Conservation (phyloP, 2,113 vertebrate species). For the Ailuropoda melanoleuca region DNA sequence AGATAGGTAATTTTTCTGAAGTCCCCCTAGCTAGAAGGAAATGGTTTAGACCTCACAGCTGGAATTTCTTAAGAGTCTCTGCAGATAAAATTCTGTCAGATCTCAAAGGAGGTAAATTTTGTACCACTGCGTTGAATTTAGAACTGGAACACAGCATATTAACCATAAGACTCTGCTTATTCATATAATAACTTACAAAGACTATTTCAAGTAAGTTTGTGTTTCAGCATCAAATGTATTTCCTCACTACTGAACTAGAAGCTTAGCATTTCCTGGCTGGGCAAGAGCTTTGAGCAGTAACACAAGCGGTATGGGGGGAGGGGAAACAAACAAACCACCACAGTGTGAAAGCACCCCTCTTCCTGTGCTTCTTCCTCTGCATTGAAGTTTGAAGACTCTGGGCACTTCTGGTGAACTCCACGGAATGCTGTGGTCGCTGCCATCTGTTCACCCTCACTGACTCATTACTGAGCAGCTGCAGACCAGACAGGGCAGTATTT, state of each 20-base stretch:
- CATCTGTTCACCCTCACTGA: not conserved
- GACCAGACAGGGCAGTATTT: not conserved
- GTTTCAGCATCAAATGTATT: not conserved
- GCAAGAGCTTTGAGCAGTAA: not conserved
- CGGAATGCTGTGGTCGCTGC: not conserved
- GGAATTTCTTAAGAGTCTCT: not conserved
- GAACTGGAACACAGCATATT: not conserved
- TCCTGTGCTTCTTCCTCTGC: not conserved
- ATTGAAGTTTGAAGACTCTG: not conserved
- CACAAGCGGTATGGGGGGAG: too few relatives aligned
- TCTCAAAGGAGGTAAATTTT: conserved; percentile 20
- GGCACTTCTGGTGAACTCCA: not conserved
- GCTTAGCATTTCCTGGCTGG: not conserved
- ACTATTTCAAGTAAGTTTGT: not conserved
- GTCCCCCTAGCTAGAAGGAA: not conserved
- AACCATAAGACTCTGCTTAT: not conserved
- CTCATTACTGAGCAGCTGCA: not conserved
- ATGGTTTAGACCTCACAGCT: not conserved
- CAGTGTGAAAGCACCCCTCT: not conserved
- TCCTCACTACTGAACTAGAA: not conserved
- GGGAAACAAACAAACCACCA: not conserved
- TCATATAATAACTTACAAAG: not conserved
- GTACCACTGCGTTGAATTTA: not conserved
- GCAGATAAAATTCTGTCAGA: not conserved
- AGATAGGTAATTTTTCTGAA: not conserved